These are phyloP conservation scores for Pipa parva DNA, from an alignment of 2,113 vertebrate genomes.

Conservation along the genomic window DNA sequence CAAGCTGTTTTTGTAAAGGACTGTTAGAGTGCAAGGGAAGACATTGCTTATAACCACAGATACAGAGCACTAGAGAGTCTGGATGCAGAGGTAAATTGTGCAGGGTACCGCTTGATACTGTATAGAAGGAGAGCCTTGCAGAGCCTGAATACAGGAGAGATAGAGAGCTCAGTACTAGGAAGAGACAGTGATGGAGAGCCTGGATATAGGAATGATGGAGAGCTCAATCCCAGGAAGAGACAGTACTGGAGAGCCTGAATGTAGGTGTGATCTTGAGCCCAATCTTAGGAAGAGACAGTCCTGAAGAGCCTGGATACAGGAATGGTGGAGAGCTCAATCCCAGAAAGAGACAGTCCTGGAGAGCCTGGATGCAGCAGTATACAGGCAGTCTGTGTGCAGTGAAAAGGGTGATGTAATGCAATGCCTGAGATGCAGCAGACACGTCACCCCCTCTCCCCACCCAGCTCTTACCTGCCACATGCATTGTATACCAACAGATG, in stretches of 20 bases:
- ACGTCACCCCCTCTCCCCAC: neutral
- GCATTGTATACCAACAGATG: neutral
- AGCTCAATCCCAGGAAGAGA: too few relatives aligned
- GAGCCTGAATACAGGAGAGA: neutral
- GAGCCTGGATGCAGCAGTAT: too few relatives aligned
- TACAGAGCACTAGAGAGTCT: too few relatives aligned
- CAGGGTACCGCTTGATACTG: too few relatives aligned
- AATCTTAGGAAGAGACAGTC: neutral
- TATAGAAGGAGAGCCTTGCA: too few relatives aligned
- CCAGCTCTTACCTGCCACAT: neutral
- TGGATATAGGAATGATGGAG: neutral
- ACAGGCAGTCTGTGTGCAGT: slow-evolving; percentile 61
- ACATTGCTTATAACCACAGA: too few relatives aligned
- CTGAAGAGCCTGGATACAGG: neutral
- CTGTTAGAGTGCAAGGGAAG: too few relatives aligned
- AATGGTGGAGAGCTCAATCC: neutral
- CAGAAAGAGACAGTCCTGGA: neutral
- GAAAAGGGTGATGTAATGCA: slow-evolving; percentile 71
- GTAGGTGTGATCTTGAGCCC: neutral
- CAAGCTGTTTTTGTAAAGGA: too few relatives aligned
- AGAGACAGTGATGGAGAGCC: too few relatives aligned
- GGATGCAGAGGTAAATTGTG: too few relatives aligned
- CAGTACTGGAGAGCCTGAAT: too few relatives aligned
- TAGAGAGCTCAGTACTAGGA: too few relatives aligned
- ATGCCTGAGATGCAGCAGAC: neutral